Conservation (phyloP, 2,113 vertebrate genomes). For the Cairina moschata region DNA sequence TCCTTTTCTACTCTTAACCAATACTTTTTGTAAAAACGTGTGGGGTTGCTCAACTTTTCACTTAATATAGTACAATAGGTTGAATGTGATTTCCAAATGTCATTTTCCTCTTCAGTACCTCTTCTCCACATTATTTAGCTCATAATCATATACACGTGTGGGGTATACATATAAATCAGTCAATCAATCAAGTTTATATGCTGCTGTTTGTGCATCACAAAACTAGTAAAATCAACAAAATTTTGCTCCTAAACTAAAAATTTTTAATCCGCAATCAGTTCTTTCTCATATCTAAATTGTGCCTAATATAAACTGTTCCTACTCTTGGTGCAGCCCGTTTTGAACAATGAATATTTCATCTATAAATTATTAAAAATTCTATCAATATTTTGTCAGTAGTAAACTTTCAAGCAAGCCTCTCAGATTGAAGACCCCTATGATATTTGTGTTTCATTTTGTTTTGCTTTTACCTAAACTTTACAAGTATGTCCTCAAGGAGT, state of each 20-base stretch:
- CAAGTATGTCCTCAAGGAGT: not conserved
- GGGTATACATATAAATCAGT: not conserved
- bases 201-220: not conserved
- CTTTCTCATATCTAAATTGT: not conserved
- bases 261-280: not conserved
- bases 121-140: not conserved
- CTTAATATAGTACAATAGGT: not conserved
- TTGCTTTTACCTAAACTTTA: not conserved
- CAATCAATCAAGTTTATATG: not conserved
- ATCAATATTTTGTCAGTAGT: rapidly evolving
- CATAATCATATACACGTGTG: not conserved
- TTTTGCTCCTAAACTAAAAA: not conserved
- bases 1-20: not conserved
- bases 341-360: not conserved
- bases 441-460: not conserved
- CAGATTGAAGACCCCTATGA: not conserved
- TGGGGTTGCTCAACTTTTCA: not conserved
- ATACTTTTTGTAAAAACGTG: not conserved
- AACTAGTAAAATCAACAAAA: not conserved
- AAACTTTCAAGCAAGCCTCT: not conserved
- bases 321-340: not conserved
- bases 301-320: not conserved
- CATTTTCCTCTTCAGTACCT: not conserved
- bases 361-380: not conserved
- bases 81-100: not conserved